Conservation (phyloP, 2,888 invertebrate species). For the Celastrina argiolus region DNA sequence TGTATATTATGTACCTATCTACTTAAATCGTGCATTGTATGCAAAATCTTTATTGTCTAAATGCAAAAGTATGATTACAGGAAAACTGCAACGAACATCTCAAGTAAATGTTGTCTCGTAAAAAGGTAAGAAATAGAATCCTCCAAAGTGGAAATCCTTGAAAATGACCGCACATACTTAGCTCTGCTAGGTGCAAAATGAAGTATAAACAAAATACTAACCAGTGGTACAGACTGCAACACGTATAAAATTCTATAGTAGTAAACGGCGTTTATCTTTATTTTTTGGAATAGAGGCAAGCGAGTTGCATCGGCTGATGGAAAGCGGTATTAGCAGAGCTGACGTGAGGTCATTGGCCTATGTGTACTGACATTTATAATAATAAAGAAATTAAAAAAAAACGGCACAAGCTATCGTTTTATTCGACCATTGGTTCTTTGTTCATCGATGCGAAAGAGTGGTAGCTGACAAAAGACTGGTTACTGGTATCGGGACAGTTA, state of each 20-base stretch:
- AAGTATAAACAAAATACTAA: neutral
- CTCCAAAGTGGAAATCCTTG: neutral
- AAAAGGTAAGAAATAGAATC: neutral
- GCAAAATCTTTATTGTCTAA: no score
- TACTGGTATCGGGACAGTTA: slow-evolving; percentile 32
- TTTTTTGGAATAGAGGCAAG: neutral
- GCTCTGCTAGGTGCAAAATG: neutral
- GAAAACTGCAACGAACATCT: neutral
- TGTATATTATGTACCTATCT: no score
- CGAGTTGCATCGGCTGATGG: neutral
- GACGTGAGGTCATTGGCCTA: no score
- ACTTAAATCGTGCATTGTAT: no score
- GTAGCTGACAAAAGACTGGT: slow-evolving; percentile 41
- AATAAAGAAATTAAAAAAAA: no score
- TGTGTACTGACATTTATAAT: no score
- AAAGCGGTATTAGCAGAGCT: neutral
- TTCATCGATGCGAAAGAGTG: slow-evolving; percentile 42
- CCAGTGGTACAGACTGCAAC: no score
- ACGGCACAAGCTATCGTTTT: neutral
- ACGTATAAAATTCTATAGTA: no score
- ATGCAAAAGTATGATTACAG: neutral
- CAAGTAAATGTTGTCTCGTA: neutral
- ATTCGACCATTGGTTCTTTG: slow-evolving; percentile 46
- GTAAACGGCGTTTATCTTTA: no score
- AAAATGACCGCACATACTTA: neutral